Conservation (phyloP, 2,888 invertebrate species). For the Catocala nupta region DNA sequence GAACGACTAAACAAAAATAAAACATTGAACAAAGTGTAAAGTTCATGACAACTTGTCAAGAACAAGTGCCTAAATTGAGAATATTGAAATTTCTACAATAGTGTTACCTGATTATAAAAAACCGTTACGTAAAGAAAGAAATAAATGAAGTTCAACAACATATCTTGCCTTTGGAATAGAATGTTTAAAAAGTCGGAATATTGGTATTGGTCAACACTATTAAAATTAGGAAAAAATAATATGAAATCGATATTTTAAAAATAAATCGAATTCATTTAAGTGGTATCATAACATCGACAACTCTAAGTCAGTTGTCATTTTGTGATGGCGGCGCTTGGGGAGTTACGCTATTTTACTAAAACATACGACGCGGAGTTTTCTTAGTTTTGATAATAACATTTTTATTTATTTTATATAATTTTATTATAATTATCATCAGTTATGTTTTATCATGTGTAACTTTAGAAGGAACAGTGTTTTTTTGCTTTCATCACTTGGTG, state of each 20-base stretch:
- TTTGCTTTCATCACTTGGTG: slow-evolving; percentile 68
- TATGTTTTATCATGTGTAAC: slow-evolving; percentile 57
- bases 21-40: too few relatives aligned
- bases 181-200: too few relatives aligned
- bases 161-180: too few relatives aligned
- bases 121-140: too few relatives aligned
- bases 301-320: slow-evolving; percentile 63
- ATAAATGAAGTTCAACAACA: too few relatives aligned
- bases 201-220: neutral
- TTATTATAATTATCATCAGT: slow-evolving; percentile 41
- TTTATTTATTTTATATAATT: slow-evolving; percentile 45
- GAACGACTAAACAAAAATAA: too few relatives aligned
- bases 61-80: too few relatives aligned
- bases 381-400: slow-evolving; percentile 60
- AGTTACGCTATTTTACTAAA: slow-evolving; percentile 76
- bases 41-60: too few relatives aligned
- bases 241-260: neutral
- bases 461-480: slow-evolving; percentile 57
- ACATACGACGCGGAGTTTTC: slow-evolving; percentile 68
- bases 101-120: too few relatives aligned
- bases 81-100: too few relatives aligned
- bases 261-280: neutral
- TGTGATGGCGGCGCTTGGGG: slow-evolving; percentile 84
- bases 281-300: slow-evolving; percentile 13
- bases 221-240: too few relatives aligned